Evolutionary conservation across 1,140 invertebrate species (phyloP), one percentile per base, ranked within the genome.

Genomic region (Dufourea novaeangliae): DNA sequence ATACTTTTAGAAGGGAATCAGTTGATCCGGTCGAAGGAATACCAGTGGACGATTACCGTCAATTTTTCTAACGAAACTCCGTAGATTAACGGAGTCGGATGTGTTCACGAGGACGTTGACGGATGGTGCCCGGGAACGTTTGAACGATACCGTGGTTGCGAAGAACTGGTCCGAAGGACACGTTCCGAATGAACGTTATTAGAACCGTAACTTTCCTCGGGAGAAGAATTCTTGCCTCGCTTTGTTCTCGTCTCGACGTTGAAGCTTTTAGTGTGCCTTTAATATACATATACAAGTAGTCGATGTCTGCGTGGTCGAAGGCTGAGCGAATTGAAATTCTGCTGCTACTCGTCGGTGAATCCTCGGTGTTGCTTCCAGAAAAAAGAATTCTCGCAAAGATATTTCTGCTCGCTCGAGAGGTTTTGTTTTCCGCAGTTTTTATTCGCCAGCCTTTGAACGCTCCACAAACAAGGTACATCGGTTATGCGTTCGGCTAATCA

Each of bases 101-200:
- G 34, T 57, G 1, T 57, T 70, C 20, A 50, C 44, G 44, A 22
- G 34, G 34, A 70, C 52, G 25, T 57, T 39, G 34, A 57, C 37
- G 10, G 25, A 57, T 57, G 17, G 6, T 10, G 22, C 20, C 22
- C 46, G 52, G 34, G 46, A 32, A 54, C 25, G 25, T 37, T 25
- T 20, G 29, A 52, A 50, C 50, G 52, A 68, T 68, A 14, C 46
- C 46, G 46, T 29, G 34, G 37, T 10, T 29, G 37, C 12, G 39
- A 32, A 62, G 69, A 71, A 61, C 37, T 37, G 37, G 56, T 69
- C 37, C 37, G 37, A 61, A 71, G 69, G 69, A 71, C 56, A 34
- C 59, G 70, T 34, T 63, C 32, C 41, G 41, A 63, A 41, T 20
- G 57, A 63, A 72, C 59, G 59, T 63, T 57, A 71, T 71, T 71